Evolutionary conservation across 2,888 invertebrate genomes (phyloP).

Genomic region (Pterostichus madidus): DNA sequence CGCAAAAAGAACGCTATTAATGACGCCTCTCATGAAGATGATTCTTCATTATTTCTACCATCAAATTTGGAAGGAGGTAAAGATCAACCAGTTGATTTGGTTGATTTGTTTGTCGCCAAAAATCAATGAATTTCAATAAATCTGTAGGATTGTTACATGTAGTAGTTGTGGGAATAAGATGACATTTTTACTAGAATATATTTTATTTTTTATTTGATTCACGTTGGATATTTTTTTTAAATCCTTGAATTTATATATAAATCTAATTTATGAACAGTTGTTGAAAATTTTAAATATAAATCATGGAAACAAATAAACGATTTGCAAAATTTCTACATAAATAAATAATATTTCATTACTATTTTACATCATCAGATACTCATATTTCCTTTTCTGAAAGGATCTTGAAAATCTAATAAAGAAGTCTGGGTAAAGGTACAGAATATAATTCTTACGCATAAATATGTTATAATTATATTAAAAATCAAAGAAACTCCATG

Average conservation of each 20-base stretch:
- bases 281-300: slow-evolving; percentile 33
- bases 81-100: neutral
- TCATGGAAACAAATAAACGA: neutral
- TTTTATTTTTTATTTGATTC: neutral
- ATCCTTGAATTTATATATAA: neutral
- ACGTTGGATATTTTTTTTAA: neutral
- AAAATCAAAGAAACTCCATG: too few species aligned
- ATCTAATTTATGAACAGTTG: slow-evolving; percentile 11
- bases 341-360: slow-evolving; percentile 34
- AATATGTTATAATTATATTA: too few species aligned
- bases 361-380: neutral
- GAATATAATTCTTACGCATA: too few species aligned
- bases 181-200: neutral
- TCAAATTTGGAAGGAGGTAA: neutral
- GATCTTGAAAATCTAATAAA: too few species aligned
- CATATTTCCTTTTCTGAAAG: too few species aligned
- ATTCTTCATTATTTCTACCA: slow-evolving; percentile 15
- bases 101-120: neutral
- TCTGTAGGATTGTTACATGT: neutral
- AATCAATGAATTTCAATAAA: neutral
- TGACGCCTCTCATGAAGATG: slow-evolving; percentile 10
- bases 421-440: too few species aligned
- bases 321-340: slow-evolving; percentile 30
- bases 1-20: slow-evolving; percentile 41
- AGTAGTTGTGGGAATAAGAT: neutral